Conservation (phyloP, 2,113 vertebrate genomes). For the Mystacornis crossleyi region DNA sequence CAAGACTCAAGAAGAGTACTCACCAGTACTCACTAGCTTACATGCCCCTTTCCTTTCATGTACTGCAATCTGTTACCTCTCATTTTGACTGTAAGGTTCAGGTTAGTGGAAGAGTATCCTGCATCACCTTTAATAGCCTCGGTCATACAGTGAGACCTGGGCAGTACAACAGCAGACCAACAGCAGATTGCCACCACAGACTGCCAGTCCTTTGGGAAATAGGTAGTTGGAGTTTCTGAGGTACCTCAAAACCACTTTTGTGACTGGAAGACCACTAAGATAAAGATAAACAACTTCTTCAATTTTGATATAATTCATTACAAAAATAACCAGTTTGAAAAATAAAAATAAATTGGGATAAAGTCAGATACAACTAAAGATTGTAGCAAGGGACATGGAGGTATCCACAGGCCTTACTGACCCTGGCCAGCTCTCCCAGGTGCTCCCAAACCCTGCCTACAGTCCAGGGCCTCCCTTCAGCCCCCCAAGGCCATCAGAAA, state of each 20-base stretch:
- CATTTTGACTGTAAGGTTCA: neutral
- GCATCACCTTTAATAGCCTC: neutral
- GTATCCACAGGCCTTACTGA: neutral
- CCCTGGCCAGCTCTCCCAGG: neutral
- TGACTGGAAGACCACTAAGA: neutral
- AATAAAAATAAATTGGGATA: neutral
- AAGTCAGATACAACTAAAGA: neutral
- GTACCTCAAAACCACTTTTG: neutral
- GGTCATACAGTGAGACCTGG: neutral
- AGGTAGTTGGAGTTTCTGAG: neutral
- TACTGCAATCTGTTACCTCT: neutral
- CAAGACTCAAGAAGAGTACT: neutral
- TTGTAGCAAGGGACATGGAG: neutral
- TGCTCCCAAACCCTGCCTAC: too few relatives aligned
- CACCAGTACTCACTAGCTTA: neutral
- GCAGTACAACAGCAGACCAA: neutral
- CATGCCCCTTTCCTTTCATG: accelerated
- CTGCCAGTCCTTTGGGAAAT: neutral
- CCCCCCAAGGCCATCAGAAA: accelerated
- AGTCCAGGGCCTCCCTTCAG: neutral
- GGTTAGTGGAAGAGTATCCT: neutral
- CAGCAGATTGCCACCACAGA: neutral
- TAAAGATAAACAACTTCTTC: neutral
- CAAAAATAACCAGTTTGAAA: neutral
- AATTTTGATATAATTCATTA: neutral